phyloP scores from a whole-genome alignment of 2,113 vertebrate genomes.

The Melanocharis versteri region DNA sequence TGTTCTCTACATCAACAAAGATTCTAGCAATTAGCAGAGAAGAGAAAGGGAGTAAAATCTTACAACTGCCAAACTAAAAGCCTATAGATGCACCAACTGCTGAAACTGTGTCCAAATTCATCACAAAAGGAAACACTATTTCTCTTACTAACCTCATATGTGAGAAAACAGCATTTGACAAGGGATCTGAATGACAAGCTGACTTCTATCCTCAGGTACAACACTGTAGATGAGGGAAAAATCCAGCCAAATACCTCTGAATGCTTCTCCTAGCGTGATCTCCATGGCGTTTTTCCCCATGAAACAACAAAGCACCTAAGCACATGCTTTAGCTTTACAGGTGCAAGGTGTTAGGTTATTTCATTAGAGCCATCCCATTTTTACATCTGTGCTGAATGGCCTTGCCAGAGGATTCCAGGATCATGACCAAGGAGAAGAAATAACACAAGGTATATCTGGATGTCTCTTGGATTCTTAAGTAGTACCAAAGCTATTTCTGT shows the following conservation, averaged over 20 bases:
- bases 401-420: background rate
- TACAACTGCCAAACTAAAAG: background rate
- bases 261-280: background rate
- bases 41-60: background rate
- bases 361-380: background rate
- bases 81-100: background rate
- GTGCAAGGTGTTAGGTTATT: background rate
- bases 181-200: background rate
- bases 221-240: background rate
- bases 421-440: background rate
- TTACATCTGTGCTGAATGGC: background rate
- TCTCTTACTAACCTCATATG: background rate
- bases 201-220: background rate
- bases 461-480: background rate
- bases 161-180: background rate
- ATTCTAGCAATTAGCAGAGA: background rate
- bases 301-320: background rate
- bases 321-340: background rate
- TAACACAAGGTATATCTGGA: background rate
- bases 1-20: background rate
- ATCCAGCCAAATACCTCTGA: background rate
- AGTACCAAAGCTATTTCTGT: background rate
- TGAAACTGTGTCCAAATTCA: background rate
- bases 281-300: background rate
- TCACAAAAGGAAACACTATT: background rate